Percentiles rank a stretch among this genome's conserved stretches.
Conservation (phyloP, 2,888 invertebrate species). For the Synanthedon formicaeformis region DNA sequence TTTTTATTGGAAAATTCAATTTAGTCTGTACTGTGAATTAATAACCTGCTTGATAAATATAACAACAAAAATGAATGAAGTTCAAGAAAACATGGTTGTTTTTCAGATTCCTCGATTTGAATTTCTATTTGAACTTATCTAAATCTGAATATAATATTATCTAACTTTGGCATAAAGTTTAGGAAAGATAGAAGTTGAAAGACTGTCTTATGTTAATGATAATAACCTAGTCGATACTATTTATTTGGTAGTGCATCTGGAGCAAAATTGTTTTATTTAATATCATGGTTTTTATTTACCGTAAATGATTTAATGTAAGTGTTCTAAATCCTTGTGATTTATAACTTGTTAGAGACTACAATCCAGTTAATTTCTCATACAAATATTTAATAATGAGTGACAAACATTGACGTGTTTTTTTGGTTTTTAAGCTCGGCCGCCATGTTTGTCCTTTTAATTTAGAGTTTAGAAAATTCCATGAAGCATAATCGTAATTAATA, state of each 20-base stretch:
- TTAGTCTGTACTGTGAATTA: neutral
- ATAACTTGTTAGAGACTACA: conserved; percentile 2
- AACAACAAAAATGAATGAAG: conserved; percentile 28
- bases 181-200: conserved; percentile 22
- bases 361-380: neutral
- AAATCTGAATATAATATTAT: neutral
- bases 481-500: neutral
- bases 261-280: conserved; percentile 44
- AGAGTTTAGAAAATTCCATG: conserved; percentile 10
- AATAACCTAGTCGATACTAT: conserved; percentile 54
- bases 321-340: conserved; percentile 17
- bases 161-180: neutral
- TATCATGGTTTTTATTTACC: conserved; percentile 48
- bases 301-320: conserved; percentile 59
- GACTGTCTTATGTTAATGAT: conserved; percentile 24
- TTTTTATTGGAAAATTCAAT: neutral
- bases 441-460: conserved; percentile 65
- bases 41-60: no score
- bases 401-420: conserved; percentile 57
- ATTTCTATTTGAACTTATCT: neutral
- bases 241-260: conserved; percentile 47
- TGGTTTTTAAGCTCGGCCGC: conserved; percentile 56
- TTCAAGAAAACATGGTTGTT: conserved; percentile 66
- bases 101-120: conserved; percentile 50
- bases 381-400: conserved; percentile 24